Percentiles rank a stretch among this genome's conserved stretches.
Evolutionary conservation across 2,113 vertebrate species (phyloP).

Genomic region (Galeopterus variegatus): DNA sequence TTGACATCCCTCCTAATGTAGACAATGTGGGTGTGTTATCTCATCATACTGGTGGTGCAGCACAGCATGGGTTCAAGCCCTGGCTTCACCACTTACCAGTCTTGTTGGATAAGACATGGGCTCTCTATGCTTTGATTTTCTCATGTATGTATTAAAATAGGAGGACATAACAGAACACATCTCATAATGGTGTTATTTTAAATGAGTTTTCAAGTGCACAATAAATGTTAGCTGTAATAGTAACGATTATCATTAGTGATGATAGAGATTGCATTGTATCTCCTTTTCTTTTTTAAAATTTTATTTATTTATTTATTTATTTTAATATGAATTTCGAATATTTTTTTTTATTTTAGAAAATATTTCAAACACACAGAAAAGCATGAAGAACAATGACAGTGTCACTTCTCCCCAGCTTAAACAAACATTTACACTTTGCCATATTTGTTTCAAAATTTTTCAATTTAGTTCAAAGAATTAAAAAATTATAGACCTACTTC

Average conservation of each 20-base stretch:
- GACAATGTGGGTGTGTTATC: not conserved
- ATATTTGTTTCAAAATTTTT: no score
- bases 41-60: not conserved
- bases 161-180: not conserved
- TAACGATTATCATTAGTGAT: not conserved
- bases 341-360: no score
- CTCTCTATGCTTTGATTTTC: not conserved
- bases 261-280: not conserved
- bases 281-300: no score
- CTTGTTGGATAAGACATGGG: not conserved
- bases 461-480: no score
- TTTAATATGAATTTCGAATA: no score
- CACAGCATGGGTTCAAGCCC: not conserved
- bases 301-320: no score
- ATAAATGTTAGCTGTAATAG: not conserved
- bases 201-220: not conserved
- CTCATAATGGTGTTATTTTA: not conserved
- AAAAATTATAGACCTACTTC: no score
- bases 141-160: not conserved
- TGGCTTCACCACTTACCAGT: not conserved
- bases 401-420: no score
- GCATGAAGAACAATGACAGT: no score
- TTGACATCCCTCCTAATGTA: not conserved
- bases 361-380: no score
- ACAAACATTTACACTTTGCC: no score